Evolutionary conservation across 2,797 vertebrate genomes (phyloP).

Genomic region (Mus caroli): DNA sequence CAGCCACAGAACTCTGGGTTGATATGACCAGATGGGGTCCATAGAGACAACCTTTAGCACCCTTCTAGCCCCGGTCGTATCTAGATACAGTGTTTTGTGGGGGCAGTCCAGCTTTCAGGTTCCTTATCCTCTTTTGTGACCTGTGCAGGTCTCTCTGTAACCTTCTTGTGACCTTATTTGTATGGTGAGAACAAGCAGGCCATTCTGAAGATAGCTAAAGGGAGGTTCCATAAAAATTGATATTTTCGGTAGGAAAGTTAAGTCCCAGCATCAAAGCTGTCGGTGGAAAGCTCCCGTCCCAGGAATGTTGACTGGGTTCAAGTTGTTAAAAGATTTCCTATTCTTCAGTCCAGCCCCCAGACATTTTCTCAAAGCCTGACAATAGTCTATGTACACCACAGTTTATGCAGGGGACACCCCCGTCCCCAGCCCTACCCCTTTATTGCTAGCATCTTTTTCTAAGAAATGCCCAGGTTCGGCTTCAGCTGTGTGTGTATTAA

Average conservation of each 20-base stretch:
- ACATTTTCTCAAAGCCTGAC: conserved; percentile 52
- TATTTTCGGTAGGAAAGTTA: conserved; percentile 2
- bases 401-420: background rate
- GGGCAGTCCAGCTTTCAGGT: background rate
- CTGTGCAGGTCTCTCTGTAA: conserved; percentile 4
- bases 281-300: conserved; percentile 31
- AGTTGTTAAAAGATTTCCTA: conserved; percentile 59
- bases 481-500: conserved; percentile 20
- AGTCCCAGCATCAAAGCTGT: background rate
- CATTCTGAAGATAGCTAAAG: conserved; percentile 8
- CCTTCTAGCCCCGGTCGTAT: background rate
- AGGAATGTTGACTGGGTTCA: conserved; percentile 64
- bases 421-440: background rate
- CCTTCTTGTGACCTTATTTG: conserved; percentile 52
- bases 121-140: conserved; percentile 62
- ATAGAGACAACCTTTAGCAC: background rate
- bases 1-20: conserved; percentile 42
- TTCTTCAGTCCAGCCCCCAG: conserved; percentile 43
- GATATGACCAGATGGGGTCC: background rate
- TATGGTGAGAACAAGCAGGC: conserved; percentile 21
- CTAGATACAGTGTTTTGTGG: conserved; percentile 4
- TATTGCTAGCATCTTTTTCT: background rate
- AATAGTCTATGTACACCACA: background rate
- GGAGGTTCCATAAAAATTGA: background rate
- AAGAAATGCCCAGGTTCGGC: background rate